These are phyloP conservation scores for Pteruthius melanotis DNA, from an alignment of 2,113 vertebrate genomes.

Conservation along the genomic window DNA sequence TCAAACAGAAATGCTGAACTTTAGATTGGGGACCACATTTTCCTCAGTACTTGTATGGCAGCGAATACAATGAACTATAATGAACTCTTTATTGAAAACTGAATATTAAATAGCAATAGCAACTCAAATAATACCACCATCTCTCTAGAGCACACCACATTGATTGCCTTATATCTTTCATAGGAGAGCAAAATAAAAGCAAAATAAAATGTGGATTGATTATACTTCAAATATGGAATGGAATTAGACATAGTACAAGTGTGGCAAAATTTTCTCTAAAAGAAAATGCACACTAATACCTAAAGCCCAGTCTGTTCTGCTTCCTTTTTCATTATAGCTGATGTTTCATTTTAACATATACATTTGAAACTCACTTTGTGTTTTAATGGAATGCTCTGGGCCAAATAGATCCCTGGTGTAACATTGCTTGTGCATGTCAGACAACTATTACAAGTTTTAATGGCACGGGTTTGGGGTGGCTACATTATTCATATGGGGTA, in stretches of 20 bases:
- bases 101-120: constrained; percentile 24
- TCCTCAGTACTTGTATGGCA: background rate
- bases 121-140: background rate
- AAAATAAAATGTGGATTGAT: constrained; percentile 44
- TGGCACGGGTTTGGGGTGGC: background rate
- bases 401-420: constrained; percentile 44
- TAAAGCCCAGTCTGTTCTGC: background rate
- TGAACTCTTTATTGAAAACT: background rate
- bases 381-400: constrained; percentile 52
- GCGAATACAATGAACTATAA: background rate
- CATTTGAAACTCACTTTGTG: constrained; percentile 38
- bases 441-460: constrained; percentile 41
- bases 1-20: background rate
- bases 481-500: constrained; percentile 39
- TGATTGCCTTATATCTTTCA: constrained; percentile 17
- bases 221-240: background rate
- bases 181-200: background rate
- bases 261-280: background rate
- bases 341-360: constrained; percentile 47
- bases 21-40: background rate
- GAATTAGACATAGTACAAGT: background rate
- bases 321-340: constrained; percentile 49
- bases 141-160: background rate
- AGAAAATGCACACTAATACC: background rate
- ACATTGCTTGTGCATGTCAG: constrained; percentile 25